These are phyloP conservation scores for Drosophila leonis DNA, from an alignment of 2,888 invertebrate species.

Conservation along the genomic window DNA sequence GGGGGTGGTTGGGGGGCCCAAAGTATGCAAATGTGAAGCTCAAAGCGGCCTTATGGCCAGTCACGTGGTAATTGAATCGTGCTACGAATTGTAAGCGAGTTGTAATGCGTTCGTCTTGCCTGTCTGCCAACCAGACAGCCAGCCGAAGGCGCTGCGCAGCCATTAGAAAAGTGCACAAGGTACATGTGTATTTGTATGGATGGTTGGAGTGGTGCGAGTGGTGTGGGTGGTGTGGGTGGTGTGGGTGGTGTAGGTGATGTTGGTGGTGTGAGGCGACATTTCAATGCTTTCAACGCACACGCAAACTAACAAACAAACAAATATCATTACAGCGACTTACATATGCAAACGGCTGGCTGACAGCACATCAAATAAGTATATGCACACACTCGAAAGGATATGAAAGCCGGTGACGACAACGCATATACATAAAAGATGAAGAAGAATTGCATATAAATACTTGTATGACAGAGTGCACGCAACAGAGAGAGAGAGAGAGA, in stretches of 20 bases:
- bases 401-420: slow-evolving; percentile 73
- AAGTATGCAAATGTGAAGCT: slow-evolving; percentile 69
- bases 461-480: slow-evolving; percentile 21
- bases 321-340: slow-evolving; percentile 78
- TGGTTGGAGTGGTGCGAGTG: neutral
- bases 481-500: neutral
- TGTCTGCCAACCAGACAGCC: neutral
- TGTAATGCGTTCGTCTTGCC: slow-evolving; percentile 55
- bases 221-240: neutral
- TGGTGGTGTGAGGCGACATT: slow-evolving; percentile 55
- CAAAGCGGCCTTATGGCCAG: slow-evolving; percentile 60
- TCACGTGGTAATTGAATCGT: slow-evolving; percentile 77
- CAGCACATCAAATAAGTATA: slow-evolving; percentile 64
- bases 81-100: slow-evolving; percentile 74
- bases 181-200: slow-evolving; percentile 20
- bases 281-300: slow-evolving; percentile 72
- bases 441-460: slow-evolving; percentile 79
- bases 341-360: slow-evolving; percentile 71
- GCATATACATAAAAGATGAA: slow-evolving; percentile 78
- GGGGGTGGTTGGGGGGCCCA: slow-evolving; percentile 5
- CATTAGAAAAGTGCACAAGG: slow-evolving; percentile 74
- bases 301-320: slow-evolving; percentile 67
- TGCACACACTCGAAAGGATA: slow-evolving; percentile 75
- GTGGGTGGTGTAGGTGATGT: neutral
- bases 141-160: slow-evolving; percentile 18